Evolutionary conservation across 2,888 invertebrate species (phyloP).

Genomic region (Harpalus rufipes): DNA sequence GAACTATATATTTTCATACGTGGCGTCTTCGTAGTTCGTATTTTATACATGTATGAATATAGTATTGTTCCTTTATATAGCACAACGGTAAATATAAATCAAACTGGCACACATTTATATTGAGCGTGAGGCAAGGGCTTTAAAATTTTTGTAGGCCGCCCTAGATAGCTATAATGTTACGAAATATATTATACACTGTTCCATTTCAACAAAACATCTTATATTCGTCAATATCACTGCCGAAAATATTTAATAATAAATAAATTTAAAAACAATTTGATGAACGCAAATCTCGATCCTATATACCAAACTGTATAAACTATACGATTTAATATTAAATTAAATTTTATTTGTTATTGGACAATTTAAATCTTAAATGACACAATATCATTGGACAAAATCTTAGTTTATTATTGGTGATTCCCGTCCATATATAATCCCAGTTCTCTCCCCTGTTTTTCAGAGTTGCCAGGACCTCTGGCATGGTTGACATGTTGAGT

Average conservation of each 20-base stretch:
- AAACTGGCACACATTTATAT: not conserved
- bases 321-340: no score
- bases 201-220: not conserved
- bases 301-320: no score
- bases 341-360: no score
- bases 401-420: no score
- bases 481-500: no score
- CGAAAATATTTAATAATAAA: not conserved
- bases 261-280: no score
- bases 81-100: not conserved
- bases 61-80: not conserved
- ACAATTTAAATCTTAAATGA: no score
- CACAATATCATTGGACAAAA: no score
- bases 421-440: no score
- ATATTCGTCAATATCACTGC: not conserved
- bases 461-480: no score
- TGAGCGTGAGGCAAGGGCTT: not conserved
- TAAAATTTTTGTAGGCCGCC: not conserved
- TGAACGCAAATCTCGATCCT: no score
- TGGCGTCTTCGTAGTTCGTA: not conserved
- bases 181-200: not conserved
- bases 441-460: no score
- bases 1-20: slow-evolving; percentile 6
- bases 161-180: not conserved
- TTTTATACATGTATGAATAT: not conserved